Evolutionary conservation across 1,140 invertebrate species (phyloP), one percentile per base, ranked within the genome.

Genomic region (Lepidurus packardi): DNA sequence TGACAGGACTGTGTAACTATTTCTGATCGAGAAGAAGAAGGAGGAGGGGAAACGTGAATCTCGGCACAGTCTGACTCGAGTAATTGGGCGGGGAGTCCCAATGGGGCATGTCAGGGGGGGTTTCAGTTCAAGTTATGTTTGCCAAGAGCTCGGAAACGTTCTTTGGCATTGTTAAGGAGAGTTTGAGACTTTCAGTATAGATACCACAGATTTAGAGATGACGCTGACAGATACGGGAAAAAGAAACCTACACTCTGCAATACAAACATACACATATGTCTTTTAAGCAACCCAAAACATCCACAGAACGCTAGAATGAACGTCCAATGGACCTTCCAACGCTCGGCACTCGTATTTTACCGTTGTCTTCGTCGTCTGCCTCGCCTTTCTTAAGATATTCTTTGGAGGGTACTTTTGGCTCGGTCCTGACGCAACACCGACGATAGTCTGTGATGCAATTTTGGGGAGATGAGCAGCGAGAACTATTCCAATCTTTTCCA

Each of bases 31-130:
- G 8, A n/a, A 41, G 47, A 34, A 73, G 21, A 25, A 74, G 25
- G 13, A 43, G 11, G 13, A 21, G n/a, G n/a, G 16, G n/a, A 24
- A 9, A 34, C 79, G n/a, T 73, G 16, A 34, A 78, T n/a, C 25
- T 1, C 25, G 34, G 34, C 34, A 34, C 2, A 34, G 34, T 34
- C 87, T 88, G 78, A 89, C 89, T 73, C 92, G 88, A 0, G 91
- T 41, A 92, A 87, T 91, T 92, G 85, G 11, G 42, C 82, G 83
- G 76, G 81, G 82, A 81, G 80, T 65, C 53, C 53, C 53, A 21
- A n/a, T 43, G 43, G 24, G 53, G 53, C n/a, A 21, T 65, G 53
- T 16, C 53, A 13, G 53, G 53, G 16, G 21, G 53, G 53, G n/a
- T 21, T 4, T 65, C 53, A 21, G 16, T 13, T n/a, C 53, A 65